Evolutionary conservation across 2,113 vertebrate species (phyloP), one percentile per base, ranked within the genome.

Genomic region (Ranitomeya variabilis): DNA sequence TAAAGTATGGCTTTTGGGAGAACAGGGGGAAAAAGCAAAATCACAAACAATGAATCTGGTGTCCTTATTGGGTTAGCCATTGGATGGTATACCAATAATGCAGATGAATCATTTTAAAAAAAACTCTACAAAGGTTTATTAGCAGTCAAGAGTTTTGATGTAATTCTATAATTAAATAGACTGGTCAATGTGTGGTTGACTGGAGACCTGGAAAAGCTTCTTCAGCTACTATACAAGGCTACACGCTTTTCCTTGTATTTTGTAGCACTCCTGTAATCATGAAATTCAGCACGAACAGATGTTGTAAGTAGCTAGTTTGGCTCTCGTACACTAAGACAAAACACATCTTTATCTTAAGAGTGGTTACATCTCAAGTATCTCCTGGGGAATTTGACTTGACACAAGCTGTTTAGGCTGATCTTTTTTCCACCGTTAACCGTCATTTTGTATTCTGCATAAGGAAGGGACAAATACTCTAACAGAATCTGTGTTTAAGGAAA

Each of bases 301-400:
- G 79, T 83, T 88, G 19, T 59, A 76, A 52, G 55, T 82, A 83
- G 31, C 54, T 62, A 52, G 79, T 51, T 82, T 88, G 64, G 26
- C 80, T 83, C 26, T 76, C n/a, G 71, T 76, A 83, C 52, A 76
- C 87, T 88, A 81, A 80, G 64, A 80, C 60, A 80, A 52, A 87
- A 74, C 87, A 83, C 57, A 57, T 83, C 80, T 88, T 88, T 88
- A 88, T 88, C 80, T 88, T 76, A 83, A 83, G 87, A 88, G 80
- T 80, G 69, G 87, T 83, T 71, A 83, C 37, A 88, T 83, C 87
- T 69, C 55, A 73, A 87, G 66, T 82, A 60, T 67, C 79, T 83
- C 87, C 80, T 83, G 66, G 26, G 86, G 79, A 73, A 88, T 78
- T 60, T 83, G 67, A 59, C 80, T 83, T 82, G 80, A 88, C 87